Conservation (phyloP, 2,888 invertebrate species). For the Neoascia interrupta region DNA sequence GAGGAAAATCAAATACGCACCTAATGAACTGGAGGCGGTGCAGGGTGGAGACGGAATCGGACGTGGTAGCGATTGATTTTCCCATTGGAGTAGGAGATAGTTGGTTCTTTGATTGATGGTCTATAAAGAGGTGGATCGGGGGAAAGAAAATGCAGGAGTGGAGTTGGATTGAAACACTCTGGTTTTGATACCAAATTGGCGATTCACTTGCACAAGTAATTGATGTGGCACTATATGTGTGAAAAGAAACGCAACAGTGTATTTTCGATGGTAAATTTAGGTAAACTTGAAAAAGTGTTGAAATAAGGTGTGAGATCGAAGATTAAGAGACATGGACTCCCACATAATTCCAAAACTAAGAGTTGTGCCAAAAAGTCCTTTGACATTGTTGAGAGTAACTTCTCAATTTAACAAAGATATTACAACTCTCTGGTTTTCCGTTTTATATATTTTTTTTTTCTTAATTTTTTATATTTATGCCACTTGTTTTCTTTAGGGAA, state of each 20-base stretch:
- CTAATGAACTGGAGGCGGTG: neutral
- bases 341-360: no score
- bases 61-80: neutral
- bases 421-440: no score
- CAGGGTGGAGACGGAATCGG: neutral
- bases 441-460: no score
- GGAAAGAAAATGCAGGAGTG: neutral
- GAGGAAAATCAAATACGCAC: neutral
- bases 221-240: neutral
- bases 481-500: no score
- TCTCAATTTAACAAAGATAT: no score
- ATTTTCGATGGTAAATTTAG: no score
- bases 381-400: no score
- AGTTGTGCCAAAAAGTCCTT: no score
- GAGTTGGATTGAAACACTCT: neutral
- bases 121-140: neutral
- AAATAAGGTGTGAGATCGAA: no score
- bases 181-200: neutral
- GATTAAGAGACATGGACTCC: no score
- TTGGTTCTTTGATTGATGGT: slow-evolving; percentile 15
- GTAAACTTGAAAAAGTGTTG: no score
- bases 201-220: slow-evolving; percentile 10
- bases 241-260: neutral
- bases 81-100: neutral
- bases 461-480: no score